Evolutionary conservation across 2,888 invertebrate genomes (phyloP), one percentile per base, ranked within the genome.

Genomic region (Alloplasta piceator): DNA sequence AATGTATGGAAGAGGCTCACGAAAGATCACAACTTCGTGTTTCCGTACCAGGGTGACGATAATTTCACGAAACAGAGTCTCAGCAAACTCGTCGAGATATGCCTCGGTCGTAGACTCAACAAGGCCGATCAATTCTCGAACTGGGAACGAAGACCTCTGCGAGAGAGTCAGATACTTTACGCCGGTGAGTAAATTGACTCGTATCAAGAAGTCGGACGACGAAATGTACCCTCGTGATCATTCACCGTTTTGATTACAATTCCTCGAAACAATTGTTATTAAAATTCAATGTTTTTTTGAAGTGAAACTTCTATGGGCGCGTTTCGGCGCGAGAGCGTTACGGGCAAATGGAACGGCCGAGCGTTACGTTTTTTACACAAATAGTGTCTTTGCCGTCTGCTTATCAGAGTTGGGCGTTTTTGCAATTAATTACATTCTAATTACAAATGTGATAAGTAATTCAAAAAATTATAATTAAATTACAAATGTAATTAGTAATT

Each of bases 41-140:
- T 95, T 86, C 95, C 95, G 0, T 93, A 92, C 87, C 92, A 93
- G 86, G 94, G 94, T 12, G 92, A 92, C 86, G 92, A 92, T 86
- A 93, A 93, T 82, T 93, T 91, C 85, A 92, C 92, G 14, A 95
- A 95, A 4, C 95, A 95, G 81, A 95, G 96, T 83, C 93, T 98
- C 36, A 95, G 95, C 87, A 95, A 95, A 82, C 92, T 98, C 76
- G 96, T 97, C 0, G 94, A 96, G 88, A 93, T 95, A 52, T 96
- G 97, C 89, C 94, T 97, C 88, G 97, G 97, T 5, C 93, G 94
- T 72, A 95, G 95, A 58, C 92, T 98, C 55, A 95, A 97, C 92
- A 98, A 98, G 92, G 95, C 95, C n/a, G 97, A 98, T 92, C 98
- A 98, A 89, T 97, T 97, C 92, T 97, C 97, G 0, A 97, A 98